These are phyloP conservation scores for Allygus modestus DNA, from an alignment of 2,888 invertebrate species.

Conservation along the genomic window DNA sequence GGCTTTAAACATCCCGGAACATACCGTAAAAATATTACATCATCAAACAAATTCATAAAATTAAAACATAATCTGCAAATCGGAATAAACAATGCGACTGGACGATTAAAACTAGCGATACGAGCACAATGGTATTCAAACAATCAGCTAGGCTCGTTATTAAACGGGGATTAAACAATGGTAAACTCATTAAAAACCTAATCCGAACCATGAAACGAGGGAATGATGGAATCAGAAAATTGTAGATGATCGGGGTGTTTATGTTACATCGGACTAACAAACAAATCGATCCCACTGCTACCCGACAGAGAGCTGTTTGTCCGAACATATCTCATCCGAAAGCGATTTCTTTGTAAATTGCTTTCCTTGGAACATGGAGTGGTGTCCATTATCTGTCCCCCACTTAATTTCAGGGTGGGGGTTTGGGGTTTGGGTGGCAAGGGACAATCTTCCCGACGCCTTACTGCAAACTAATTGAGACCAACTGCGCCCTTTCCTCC, in stretches of 20 bases:
- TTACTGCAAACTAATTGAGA: constrained; percentile 29
- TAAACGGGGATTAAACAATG: constrained; percentile 3
- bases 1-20: too few relatives aligned
- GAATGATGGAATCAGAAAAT: not conserved
- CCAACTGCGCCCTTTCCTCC: constrained; percentile 17
- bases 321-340: not conserved
- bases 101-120: too few relatives aligned
- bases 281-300: not conserved
- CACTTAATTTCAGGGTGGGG: not conserved
- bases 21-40: too few relatives aligned
- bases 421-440: constrained; percentile 2
- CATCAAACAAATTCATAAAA: too few relatives aligned
- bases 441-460: constrained; percentile 12
- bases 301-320: too few relatives aligned
- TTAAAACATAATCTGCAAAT: too few relatives aligned
- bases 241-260: not conserved
- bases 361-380: constrained; percentile 19
- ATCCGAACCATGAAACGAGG: not conserved
- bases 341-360: constrained; percentile 42
- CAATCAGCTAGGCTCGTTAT: not conserved
- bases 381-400: constrained; percentile 1
- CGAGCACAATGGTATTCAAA: not conserved
- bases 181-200: not conserved
- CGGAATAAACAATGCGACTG: too few relatives aligned
- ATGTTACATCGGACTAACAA: not conserved